Evolutionary conservation across 2,888 invertebrate species (phyloP), one percentile per base, ranked within the genome.

Genomic region (Biston betularia): DNA sequence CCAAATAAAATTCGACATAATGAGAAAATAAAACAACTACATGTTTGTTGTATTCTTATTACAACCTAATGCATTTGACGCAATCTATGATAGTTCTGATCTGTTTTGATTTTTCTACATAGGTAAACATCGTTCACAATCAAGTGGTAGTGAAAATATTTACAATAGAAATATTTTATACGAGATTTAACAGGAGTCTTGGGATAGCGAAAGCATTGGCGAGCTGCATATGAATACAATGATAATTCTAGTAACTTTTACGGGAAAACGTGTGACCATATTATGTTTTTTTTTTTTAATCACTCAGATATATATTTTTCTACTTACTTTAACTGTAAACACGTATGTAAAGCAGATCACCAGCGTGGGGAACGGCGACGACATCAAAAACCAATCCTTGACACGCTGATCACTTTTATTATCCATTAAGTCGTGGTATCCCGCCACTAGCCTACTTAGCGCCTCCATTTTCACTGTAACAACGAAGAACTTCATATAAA

Each of bases 371-470:
- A 97, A 94, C 8, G 97, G 98, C 24, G 97, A 96, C 77, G 96
- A 96, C 97, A 98, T 97, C 89, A 98, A 92, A 65, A 96, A 94
- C 96, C 97, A 98, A 80, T 95, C 95, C 78, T 96, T 96, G 65
- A 97, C 97, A 76, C 98, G 94, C 42, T 96, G 96, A 90, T 98
- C 97, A 84, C 97, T 97, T 89, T 96, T 96, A 84, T 97, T 97
- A 86, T 97, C 96, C 97, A 97, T 97, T 68, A 97, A 84, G 85
- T 97, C 97, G 78, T 95, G 94, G 87, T 96, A 97, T 34, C 95
- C 94, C 75, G 95, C 96, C 78, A 95, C 94, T 74, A 96, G 82
- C 80, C 89, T 90, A 79, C 87, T 86, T 68, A 96, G 86, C 80
- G 94, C 77, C 80, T 94, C 95, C 96, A 96, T 96, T 89, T 87